phyloP scores from a whole-genome alignment of 2,888 invertebrate species.

The Sepiola atlantica region DNA sequence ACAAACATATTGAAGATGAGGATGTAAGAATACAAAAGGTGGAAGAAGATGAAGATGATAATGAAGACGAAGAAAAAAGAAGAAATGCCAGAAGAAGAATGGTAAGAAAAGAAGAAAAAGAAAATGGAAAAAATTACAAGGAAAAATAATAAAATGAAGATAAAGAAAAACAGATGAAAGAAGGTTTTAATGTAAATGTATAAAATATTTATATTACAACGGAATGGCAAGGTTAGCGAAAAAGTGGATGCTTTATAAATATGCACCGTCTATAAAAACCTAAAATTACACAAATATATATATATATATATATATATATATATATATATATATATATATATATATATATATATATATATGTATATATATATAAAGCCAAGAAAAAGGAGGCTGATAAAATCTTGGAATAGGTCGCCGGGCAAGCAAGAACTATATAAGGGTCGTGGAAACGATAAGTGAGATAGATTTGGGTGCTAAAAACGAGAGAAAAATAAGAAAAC shows the following conservation, averaged over 20 bases:
- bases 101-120: background rate
- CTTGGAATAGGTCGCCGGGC: slow-evolving; percentile 2
- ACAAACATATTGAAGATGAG: no score
- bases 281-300: background rate
- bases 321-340: no score
- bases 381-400: background rate
- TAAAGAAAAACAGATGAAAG: background rate
- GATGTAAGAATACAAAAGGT: no score
- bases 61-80: background rate
- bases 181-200: background rate
- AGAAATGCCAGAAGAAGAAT: background rate
- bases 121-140: background rate
- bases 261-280: background rate
- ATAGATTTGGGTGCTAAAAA: background rate
- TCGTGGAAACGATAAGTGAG: slow-evolving; percentile 5
- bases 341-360: no score
- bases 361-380: background rate
- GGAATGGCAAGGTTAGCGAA: background rate
- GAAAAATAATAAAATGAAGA: no score
- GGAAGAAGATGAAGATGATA: background rate
- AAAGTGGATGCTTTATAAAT: background rate
- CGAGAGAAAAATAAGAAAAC: background rate
- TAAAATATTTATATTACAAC: background rate
- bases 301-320: no score
- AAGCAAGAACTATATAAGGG: background rate